Evolutionary conservation across 2,797 vertebrate genomes (phyloP).

Genomic region (Gorsachius magnificus): DNA sequence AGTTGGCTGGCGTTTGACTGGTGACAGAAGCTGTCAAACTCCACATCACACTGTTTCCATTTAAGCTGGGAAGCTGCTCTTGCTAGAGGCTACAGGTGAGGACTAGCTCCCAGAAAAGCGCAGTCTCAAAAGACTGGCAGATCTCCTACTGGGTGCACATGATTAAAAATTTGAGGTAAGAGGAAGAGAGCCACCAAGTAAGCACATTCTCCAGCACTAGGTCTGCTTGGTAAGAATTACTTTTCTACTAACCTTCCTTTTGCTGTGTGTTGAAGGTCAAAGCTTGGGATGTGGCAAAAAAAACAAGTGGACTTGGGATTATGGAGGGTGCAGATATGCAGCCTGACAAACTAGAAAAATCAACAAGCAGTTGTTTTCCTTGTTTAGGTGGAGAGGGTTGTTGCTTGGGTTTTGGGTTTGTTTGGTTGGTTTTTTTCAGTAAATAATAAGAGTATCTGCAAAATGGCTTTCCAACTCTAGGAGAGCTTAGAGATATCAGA

Average conservation of each 20-base stretch:
- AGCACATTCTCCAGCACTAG: neutral
- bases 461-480: neutral
- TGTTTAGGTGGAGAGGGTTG: neutral
- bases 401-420: neutral
- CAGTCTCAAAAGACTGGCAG: neutral
- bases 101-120: neutral
- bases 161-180: neutral
- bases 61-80: neutral
- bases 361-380: neutral
- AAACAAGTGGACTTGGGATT: neutral
- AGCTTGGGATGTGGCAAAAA: neutral
- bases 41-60: accelerated
- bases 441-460: neutral
- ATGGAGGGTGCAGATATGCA: neutral
- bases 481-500: neutral
- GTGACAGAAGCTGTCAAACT: neutral
- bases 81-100: neutral
- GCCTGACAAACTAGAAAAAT: neutral
- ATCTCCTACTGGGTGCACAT: neutral
- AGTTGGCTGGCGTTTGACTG: neutral
- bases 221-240: neutral
- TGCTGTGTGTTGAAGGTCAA: neutral
- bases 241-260: neutral
- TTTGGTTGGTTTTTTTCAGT: neutral
- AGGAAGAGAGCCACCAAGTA: neutral